Percentiles rank a stretch among this genome's conserved stretches.
Conservation (phyloP, 2,113 vertebrate genomes). For the Hydropotes inermis region DNA sequence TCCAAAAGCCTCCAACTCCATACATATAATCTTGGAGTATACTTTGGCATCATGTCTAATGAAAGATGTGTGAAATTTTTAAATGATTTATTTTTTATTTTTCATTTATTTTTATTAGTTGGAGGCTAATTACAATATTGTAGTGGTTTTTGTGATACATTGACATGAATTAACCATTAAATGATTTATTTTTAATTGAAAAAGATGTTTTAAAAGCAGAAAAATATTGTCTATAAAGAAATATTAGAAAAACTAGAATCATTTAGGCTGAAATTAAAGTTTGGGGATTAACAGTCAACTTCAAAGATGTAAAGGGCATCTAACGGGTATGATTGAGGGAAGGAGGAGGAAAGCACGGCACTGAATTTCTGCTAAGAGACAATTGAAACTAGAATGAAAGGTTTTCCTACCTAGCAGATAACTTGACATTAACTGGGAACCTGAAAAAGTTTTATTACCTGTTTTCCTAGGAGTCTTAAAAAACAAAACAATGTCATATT, state of each 20-base stretch:
- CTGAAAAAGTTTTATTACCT: background rate
- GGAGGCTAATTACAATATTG: no score
- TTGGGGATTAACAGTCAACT: background rate
- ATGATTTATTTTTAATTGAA: background rate
- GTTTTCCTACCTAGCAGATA: background rate
- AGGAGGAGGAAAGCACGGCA: background rate
- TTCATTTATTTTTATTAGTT: no score
- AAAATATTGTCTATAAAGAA: background rate
- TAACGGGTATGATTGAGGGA: background rate
- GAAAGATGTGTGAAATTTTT: background rate
- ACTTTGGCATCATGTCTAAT: background rate
- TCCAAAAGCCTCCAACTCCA: background rate
- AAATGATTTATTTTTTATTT: background rate
- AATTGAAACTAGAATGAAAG: background rate
- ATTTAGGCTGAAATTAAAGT: background rate
- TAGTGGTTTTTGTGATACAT: no score
- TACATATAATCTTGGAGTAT: background rate
- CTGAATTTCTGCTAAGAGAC: background rate
- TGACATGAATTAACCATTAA: background rate
- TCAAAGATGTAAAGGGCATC: background rate
- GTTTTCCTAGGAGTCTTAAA: background rate
- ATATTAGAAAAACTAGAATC: background rate
- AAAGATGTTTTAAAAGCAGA: background rate
- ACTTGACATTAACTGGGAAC: background rate
- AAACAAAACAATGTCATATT: conserved; percentile 33